Conservation (phyloP, 2,113 vertebrate genomes). For the Helogale parvula region DNA sequence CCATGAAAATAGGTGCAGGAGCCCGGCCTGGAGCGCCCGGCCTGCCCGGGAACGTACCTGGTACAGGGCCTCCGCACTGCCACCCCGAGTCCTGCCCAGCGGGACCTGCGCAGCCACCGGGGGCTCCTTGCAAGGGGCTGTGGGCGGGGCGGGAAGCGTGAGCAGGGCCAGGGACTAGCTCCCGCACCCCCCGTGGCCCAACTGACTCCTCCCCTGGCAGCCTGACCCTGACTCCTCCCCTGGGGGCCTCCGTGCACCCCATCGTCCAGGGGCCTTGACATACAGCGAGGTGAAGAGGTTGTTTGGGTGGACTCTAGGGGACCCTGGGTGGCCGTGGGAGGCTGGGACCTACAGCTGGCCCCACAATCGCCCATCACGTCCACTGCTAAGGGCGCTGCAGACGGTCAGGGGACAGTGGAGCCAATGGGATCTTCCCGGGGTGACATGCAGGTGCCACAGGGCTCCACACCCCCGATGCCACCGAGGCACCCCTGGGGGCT, state of each 20-base stretch:
- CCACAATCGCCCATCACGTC: not conserved
- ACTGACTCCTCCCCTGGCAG: too few relatives aligned
- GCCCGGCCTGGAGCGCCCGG: too few relatives aligned
- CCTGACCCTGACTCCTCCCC: not conserved
- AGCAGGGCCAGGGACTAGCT: not conserved
- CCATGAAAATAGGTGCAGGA: not conserved
- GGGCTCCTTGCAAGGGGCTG: conserved; percentile 79
- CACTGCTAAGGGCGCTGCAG: not conserved
- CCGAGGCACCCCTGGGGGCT: fast-evolving
- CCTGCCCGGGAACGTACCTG: conserved; percentile 81
- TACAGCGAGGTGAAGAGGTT: not conserved
- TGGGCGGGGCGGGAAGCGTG: not conserved
- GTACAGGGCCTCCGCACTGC: conserved; percentile 80
- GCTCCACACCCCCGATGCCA: fast-evolving
- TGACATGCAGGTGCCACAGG: not conserved
- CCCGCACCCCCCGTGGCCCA: too few relatives aligned
- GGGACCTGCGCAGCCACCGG: conserved; percentile 72
- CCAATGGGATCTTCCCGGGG: not conserved
- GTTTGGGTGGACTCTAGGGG: too few relatives aligned
- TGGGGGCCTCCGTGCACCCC: fast-evolving
- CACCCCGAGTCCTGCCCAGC: conserved; percentile 71
- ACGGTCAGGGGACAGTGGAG: not conserved
- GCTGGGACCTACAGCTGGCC: not conserved
- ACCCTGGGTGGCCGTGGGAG: not conserved
- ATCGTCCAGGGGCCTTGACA: not conserved